These are phyloP conservation scores for Eurois occulta DNA, from an alignment of 2,888 invertebrate genomes.

Conservation along the genomic window DNA sequence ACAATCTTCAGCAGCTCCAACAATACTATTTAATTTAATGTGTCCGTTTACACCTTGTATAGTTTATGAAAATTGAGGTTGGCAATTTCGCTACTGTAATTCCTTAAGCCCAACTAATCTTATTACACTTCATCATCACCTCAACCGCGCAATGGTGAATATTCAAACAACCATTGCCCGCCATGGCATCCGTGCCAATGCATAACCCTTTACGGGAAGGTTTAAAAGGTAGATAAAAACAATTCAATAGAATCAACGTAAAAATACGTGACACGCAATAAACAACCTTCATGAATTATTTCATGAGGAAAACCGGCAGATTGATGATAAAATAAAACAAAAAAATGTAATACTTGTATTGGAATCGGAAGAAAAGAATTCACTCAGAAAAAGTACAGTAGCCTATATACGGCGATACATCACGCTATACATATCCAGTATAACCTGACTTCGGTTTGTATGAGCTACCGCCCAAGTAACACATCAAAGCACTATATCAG, in stretches of 20 bases:
- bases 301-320: slow-evolving; percentile 16
- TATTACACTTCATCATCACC: neutral
- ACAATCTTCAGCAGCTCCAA: too few relatives aligned
- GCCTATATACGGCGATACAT: too few relatives aligned
- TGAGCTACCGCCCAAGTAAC: too few relatives aligned
- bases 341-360: slow-evolving; percentile 4
- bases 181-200: neutral
- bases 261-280: slow-evolving; percentile 43
- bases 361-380: neutral
- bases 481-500: too few relatives aligned
- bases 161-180: neutral
- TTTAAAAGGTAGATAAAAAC: slow-evolving; percentile 18
- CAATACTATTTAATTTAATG: too few relatives aligned
- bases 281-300: slow-evolving; percentile 54
- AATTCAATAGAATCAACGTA: slow-evolving; percentile 8
- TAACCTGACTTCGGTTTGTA: too few relatives aligned
- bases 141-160: neutral
- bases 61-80: too few relatives aligned
- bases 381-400: neutral
- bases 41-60: too few relatives aligned
- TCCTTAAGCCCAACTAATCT: neutral
- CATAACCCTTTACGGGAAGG: neutral
- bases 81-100: neutral
- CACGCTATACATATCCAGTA: too few relatives aligned
- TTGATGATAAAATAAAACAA: slow-evolving; percentile 34